A percentile compares a stretch with the other conserved stretches of the same genome.
Conservation (phyloP, 2,888 invertebrate species). For the Nemotelus pantherinus region DNA sequence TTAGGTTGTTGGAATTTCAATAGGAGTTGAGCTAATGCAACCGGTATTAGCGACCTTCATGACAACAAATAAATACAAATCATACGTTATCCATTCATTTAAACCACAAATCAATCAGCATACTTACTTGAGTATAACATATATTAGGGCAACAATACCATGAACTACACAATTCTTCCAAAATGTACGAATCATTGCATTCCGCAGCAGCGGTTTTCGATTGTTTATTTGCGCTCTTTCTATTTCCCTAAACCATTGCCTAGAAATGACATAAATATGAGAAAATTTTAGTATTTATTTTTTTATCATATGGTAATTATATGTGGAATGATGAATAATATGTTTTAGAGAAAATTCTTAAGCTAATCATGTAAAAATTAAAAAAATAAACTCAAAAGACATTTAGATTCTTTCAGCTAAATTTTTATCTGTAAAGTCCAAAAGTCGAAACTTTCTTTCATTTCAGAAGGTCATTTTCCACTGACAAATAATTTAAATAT, state of each 20-base stretch:
- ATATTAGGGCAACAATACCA: slow-evolving; percentile 69
- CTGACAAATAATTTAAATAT: too few species aligned
- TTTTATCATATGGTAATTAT: too few species aligned
- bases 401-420: too few species aligned
- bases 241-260: slow-evolving; percentile 76
- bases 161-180: slow-evolving; percentile 75
- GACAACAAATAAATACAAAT: slow-evolving; percentile 14
- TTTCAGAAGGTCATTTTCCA: too few species aligned
- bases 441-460: too few species aligned
- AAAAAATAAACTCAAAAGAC: too few species aligned
- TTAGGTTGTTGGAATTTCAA: slow-evolving; percentile 60
- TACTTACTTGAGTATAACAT: slow-evolving; percentile 61
- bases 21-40: slow-evolving; percentile 62
- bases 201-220: slow-evolving; percentile 72
- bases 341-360: too few species aligned
- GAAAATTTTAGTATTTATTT: neutral
- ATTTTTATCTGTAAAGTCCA: too few species aligned
- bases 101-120: neutral
- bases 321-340: too few species aligned
- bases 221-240: slow-evolving; percentile 68
- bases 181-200: slow-evolving; percentile 74
- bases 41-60: slow-evolving; percentile 61
- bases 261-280: slow-evolving; percentile 56
- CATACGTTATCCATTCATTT: neutral
- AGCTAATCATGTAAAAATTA: too few species aligned